Evolutionary conservation across 2,113 vertebrate genomes (phyloP).

Genomic region (Corythornis cristatus): DNA sequence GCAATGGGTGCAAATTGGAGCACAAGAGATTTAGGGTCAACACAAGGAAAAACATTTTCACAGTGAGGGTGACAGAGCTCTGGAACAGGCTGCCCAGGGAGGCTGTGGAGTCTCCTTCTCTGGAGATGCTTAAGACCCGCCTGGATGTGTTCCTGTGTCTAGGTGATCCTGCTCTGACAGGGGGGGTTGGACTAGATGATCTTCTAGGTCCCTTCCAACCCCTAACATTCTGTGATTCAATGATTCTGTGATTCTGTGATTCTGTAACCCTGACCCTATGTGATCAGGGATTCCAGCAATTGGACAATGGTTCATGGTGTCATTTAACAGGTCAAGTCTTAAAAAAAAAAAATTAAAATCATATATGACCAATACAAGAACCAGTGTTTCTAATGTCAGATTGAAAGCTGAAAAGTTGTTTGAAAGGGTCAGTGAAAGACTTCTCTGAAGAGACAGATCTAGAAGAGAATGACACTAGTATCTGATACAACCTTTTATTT

Average conservation of each 20-base stretch:
- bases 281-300: not conserved
- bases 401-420: not conserved
- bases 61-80: too few relatives aligned
- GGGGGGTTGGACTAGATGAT: too few relatives aligned
- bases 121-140: too few relatives aligned
- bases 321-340: not conserved
- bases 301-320: not conserved
- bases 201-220: too few relatives aligned
- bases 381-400: not conserved
- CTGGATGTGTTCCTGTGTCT: too few relatives aligned
- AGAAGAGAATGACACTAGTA: not conserved
- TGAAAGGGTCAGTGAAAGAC: not conserved
- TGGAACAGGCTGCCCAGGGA: too few relatives aligned
- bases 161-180: too few relatives aligned
- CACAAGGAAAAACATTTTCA: too few relatives aligned
- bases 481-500: not conserved
- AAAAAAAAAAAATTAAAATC: not conserved
- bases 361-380: not conserved
- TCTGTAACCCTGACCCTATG: not conserved
- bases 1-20: too few relatives aligned
- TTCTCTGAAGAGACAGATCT: not conserved
- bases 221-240: not conserved
- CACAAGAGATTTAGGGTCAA: too few relatives aligned
- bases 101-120: too few relatives aligned
- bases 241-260: not conserved